Conservation (phyloP, 2,113 vertebrate genomes). For the Ctenodactylus gundi region DNA sequence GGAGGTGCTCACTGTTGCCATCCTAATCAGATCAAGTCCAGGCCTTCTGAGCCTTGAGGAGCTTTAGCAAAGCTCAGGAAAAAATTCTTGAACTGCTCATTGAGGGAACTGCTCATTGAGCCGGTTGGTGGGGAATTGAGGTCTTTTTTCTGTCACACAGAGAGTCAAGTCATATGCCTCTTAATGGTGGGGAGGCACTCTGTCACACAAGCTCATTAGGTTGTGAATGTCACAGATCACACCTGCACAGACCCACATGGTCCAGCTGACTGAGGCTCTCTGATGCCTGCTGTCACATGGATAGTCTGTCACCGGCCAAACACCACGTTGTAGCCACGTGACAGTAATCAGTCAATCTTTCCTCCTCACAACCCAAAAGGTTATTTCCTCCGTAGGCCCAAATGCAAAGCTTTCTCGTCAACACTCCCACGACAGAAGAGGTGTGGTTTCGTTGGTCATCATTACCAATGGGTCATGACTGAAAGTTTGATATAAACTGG, state of each 20-base stretch:
- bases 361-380: background rate
- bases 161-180: background rate
- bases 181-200: background rate
- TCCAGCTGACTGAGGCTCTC: background rate
- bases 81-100: background rate
- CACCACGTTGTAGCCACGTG: background rate
- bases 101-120: too few species aligned
- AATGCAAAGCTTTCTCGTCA: background rate
- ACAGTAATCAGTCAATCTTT: too few species aligned
- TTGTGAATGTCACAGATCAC: too few species aligned
- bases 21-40: background rate
- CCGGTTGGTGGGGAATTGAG: background rate
- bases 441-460: too few species aligned
- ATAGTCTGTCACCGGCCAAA: too few species aligned
- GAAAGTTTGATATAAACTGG: background rate
- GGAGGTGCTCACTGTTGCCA: too few species aligned
- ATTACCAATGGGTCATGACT: background rate
- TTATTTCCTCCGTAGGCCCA: too few species aligned
- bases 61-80: background rate
- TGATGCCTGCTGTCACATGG: too few species aligned
- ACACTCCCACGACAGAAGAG: background rate
- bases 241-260: background rate
- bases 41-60: background rate
- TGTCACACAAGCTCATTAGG: background rate
- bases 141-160: background rate